A percentile compares a stretch with the other conserved stretches of the same genome.
Conservation (phyloP, 2,113 vertebrate genomes). For the Micronisus gabar region DNA sequence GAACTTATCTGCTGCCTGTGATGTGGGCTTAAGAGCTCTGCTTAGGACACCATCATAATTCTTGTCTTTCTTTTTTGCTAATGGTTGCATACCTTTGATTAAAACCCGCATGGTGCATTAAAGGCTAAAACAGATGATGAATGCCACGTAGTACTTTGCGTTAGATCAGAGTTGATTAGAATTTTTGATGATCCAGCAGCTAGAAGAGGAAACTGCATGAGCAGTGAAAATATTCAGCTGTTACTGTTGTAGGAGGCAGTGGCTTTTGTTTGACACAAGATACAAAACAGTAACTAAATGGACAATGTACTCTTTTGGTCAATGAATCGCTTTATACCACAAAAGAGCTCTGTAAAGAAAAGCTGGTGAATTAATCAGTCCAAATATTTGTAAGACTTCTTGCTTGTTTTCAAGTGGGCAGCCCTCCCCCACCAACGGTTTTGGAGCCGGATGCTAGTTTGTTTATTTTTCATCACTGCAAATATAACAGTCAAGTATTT, state of each 20-base stretch:
- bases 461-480: slow-evolving; percentile 8
- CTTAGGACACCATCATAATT: slow-evolving; percentile 62
- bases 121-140: slow-evolving; percentile 72
- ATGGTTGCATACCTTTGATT: slow-evolving; percentile 77
- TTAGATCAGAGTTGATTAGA: slow-evolving; percentile 76
- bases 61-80: slow-evolving; percentile 63
- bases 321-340: slow-evolving; percentile 45
- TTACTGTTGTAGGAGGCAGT: slow-evolving; percentile 56
- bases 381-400: slow-evolving; percentile 52
- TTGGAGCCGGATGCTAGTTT: background rate
- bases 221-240: slow-evolving; percentile 64
- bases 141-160: slow-evolving; percentile 64
- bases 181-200: slow-evolving; percentile 74
- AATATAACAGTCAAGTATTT: background rate
- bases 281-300: slow-evolving; percentile 67
- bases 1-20: slow-evolving; percentile 35
- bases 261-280: slow-evolving; percentile 69
- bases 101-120: slow-evolving; percentile 72
- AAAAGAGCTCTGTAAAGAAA: slow-evolving; percentile 54
- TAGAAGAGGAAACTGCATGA: slow-evolving; percentile 59
- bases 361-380: slow-evolving; percentile 47
- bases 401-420: slow-evolving; percentile 11
- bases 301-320: slow-evolving; percentile 59
- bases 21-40: slow-evolving; percentile 49
- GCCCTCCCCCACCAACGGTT: background rate